Evolutionary conservation across 2,888 invertebrate species (phyloP).

Genomic region (Argynnis bischoffii): DNA sequence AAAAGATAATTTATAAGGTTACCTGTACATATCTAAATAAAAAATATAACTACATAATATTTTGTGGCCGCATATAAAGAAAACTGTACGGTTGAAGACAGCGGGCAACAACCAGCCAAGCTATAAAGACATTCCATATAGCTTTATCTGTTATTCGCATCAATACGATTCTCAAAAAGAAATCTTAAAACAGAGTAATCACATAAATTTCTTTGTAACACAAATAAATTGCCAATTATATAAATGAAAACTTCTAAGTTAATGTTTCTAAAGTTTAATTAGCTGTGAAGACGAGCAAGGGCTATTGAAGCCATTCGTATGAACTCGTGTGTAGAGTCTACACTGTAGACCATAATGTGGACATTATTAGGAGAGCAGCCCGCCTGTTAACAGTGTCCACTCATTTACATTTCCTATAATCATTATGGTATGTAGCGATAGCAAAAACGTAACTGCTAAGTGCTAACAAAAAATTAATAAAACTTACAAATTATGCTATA

Average conservation of each 20-base stretch:
- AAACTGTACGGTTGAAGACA: background rate
- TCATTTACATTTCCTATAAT: slow-evolving; percentile 51
- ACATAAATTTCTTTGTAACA: slow-evolving; percentile 25
- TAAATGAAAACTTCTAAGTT: slow-evolving; percentile 27
- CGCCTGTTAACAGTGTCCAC: slow-evolving; percentile 48
- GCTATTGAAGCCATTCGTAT: slow-evolving; percentile 36
- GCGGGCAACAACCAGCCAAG: background rate
- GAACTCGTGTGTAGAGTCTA: slow-evolving; percentile 22
- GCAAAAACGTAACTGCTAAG: background rate
- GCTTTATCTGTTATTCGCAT: slow-evolving; percentile 5
- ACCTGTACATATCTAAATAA: background rate
- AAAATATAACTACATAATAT: background rate
- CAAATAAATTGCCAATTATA: slow-evolving; percentile 35
- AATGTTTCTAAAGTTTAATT: slow-evolving; percentile 31
- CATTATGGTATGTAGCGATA: slow-evolving; percentile 15
- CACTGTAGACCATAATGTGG: slow-evolving; percentile 10
- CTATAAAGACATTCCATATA: background rate
- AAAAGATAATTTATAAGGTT: background rate
- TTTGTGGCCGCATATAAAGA: no score
- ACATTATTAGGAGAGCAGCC: slow-evolving; percentile 19
- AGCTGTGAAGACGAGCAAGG: slow-evolving; percentile 33
- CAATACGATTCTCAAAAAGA: slow-evolving; percentile 5
- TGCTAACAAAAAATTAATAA: no score
- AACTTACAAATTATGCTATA: no score
- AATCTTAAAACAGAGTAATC: background rate